phyloP scores from a whole-genome alignment of 1,140 invertebrate genomes.

The Papilio dardanus region DNA sequence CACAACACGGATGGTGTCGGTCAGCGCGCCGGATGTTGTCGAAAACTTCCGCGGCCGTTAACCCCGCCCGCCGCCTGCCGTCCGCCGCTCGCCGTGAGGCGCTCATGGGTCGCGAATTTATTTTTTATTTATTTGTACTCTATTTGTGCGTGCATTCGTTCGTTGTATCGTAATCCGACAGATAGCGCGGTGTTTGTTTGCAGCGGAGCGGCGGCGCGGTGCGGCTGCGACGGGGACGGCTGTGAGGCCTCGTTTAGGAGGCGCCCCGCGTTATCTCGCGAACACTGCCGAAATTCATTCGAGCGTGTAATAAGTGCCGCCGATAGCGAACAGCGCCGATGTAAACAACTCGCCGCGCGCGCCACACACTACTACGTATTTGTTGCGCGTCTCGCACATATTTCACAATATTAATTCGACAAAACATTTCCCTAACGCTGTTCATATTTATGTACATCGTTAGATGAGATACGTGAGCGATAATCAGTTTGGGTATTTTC shows the following conservation, averaged over 20 bases:
- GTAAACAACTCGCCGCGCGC: constrained; percentile 46
- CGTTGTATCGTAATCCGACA: constrained; percentile 65
- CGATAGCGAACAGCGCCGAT: constrained; percentile 59
- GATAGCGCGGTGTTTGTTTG: constrained; percentile 75
- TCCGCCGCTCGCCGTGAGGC: constrained; percentile 48
- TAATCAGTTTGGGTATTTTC: constrained; percentile 19
- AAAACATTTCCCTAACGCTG: constrained; percentile 17
- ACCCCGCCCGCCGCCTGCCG: constrained; percentile 56
- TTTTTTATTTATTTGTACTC: constrained; percentile 56
- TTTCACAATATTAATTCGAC: constrained; percentile 30
- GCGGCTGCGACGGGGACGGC: constrained; percentile 53
- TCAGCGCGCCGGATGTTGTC: constrained; percentile 59
- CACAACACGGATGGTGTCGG: constrained; percentile 42
- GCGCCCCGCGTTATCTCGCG: constrained; percentile 69
- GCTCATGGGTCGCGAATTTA: constrained; percentile 55
- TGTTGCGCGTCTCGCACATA: constrained; percentile 41
- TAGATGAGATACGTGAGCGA: constrained; percentile 19
- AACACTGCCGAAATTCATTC: constrained; percentile 68
- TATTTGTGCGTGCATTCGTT: constrained; percentile 50
- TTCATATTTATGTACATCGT: not conserved
- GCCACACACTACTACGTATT: constrained; percentile 29
- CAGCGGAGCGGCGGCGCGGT: constrained; percentile 48
- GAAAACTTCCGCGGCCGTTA: constrained; percentile 67
- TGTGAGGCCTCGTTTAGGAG: constrained; percentile 75
- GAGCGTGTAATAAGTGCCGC: constrained; percentile 67